These are phyloP conservation scores for Pharmacophagus antenor DNA, from an alignment of 2,888 invertebrate genomes.

Conservation along the genomic window DNA sequence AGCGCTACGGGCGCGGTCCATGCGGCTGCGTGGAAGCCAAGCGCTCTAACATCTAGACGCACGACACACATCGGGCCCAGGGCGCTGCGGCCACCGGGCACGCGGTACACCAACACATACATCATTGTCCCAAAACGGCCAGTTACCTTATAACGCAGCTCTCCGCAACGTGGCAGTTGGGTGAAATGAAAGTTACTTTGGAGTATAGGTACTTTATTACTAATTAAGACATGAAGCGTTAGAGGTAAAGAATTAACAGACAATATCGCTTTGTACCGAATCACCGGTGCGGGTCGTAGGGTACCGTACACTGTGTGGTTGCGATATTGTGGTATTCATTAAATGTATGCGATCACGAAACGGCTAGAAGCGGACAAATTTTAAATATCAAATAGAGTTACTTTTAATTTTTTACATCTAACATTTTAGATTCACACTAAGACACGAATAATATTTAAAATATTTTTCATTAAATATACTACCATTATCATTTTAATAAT, in stretches of 20 bases:
- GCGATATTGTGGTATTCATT: conserved; percentile 44
- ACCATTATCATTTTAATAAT: conserved; percentile 58
- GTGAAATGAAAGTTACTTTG: conserved; percentile 79
- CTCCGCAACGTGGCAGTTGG: conserved; percentile 70
- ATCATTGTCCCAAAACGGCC: conserved; percentile 44
- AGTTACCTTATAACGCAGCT: conserved; percentile 73
- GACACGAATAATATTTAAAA: conserved; percentile 52
- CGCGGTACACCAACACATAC: conserved; percentile 61
- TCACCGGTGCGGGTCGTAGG: conserved; percentile 37
- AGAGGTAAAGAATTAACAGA: conserved; percentile 49
- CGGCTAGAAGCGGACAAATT: conserved; percentile 59
- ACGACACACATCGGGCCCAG: conserved; percentile 57
- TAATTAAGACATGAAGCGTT: conserved; percentile 74
- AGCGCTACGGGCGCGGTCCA: conserved; percentile 3
- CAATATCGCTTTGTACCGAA: conserved; percentile 1
- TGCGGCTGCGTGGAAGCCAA: conserved; percentile 53
- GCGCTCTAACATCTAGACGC: conserved; percentile 70
- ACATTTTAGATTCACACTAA: conserved; percentile 65
- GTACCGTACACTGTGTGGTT: conserved; percentile 56
- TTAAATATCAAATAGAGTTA: conserved; percentile 42
- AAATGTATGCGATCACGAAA: conserved; percentile 60
- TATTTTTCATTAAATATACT: conserved; percentile 44
- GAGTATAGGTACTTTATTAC: conserved; percentile 80
- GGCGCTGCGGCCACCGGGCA: conserved; percentile 37
- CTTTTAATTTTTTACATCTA: conserved; percentile 47